Base-by-base conservation (phyloP, 2,797 vertebrate species). In the Anguilla anguilla region DNA sequence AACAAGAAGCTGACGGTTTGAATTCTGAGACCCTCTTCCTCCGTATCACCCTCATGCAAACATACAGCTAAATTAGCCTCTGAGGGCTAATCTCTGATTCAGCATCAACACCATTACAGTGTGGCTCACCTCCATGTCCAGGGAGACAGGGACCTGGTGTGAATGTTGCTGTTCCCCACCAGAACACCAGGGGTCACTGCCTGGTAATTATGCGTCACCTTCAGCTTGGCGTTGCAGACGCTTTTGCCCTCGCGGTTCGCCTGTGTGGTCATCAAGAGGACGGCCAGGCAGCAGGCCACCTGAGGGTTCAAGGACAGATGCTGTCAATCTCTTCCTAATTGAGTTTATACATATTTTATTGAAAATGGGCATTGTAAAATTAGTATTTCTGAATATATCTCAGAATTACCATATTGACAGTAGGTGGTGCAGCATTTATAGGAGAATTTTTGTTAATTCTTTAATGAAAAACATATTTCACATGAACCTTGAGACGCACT, bases 71-170 rank as follows among this genome's bases (percentile, higher is more conserved):
- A 6, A 79, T 11, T 39, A 5, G 28, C 4, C 2, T 74, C 11
- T 4, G 11, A 35, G 31, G 69, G 5, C 67, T 69, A 69, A 28
- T 69, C 31, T 74, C 67, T 5, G 28, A 74, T 31, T 74, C 31
- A 15, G 69, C 10, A 3, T 15, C 28, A 15, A 31, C 10, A 3
- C 13, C 28, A 35, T 13, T 13, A 74, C 0, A 74, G 31, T 22
- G 31, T 74, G 69, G 69, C 94, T 92, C 49, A 96, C 95, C 69
- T 95, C 96, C 95, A 96, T 13, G 10, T 94, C 96, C 96, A 96
- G 0, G 94, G 89, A 2, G 95, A 95, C 83, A 96, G 89, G 6
- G 96, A 96, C 55, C 91, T 91, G 59, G n/a, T 88, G 91, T 95
- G 86, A 89, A 95, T 92, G 93, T 94, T 85, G 43, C 92, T 87